These are phyloP conservation scores for Nasalis larvatus DNA, from an alignment of 2,113 vertebrate species.

Conservation along the genomic window DNA sequence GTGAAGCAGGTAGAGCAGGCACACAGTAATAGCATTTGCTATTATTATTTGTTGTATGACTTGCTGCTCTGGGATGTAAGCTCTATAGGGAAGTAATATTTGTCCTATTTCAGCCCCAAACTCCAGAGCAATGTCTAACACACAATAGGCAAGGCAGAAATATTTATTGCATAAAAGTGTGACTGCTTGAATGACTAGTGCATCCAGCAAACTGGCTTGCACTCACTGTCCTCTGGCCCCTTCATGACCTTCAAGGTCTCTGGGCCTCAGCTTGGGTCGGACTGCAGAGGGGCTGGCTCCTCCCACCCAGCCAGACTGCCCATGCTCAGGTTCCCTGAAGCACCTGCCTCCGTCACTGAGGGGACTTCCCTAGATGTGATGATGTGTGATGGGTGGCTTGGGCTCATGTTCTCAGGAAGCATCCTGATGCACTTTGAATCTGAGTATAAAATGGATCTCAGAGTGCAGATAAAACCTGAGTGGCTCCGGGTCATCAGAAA, in stretches of 20 bases:
- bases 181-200: neutral
- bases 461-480: neutral
- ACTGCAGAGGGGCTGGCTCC: neutral
- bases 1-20: neutral
- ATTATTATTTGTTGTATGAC: neutral
- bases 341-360: neutral
- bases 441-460: neutral
- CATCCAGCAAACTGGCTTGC: rapidly evolving
- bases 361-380: neutral
- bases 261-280: neutral
- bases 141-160: no score
- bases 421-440: neutral
- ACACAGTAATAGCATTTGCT: neutral
- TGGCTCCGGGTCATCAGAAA: no score
- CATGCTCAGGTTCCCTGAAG: neutral
- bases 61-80: neutral
- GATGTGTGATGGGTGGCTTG: neutral
- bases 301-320: neutral
- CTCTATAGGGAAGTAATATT: neutral
- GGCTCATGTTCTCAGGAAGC: neutral
- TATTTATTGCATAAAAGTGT: neutral
- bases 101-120: neutral
- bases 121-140: neutral
- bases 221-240: neutral
- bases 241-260: neutral